Evolutionary conservation across 1,140 invertebrate genomes (phyloP).

Genomic region (Polypedilum pembai): DNA sequence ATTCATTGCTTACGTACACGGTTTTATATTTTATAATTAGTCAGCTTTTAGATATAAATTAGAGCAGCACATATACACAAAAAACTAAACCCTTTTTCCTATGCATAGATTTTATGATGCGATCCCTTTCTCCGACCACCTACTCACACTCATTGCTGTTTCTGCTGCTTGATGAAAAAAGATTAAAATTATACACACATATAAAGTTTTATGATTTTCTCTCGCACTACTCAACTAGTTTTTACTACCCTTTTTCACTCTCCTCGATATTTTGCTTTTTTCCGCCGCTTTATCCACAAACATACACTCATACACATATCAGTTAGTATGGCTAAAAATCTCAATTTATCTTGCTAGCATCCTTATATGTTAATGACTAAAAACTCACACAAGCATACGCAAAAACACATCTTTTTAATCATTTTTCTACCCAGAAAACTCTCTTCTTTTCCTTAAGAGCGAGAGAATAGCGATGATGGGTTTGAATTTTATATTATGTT

Average conservation of each 20-base stretch:
- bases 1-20: constrained; percentile 13
- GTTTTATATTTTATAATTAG: constrained; percentile 28
- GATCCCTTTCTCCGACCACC: neutral
- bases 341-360: neutral
- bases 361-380: neutral
- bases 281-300: neutral
- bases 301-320: neutral
- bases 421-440: neutral
- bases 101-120: constrained; percentile 12
- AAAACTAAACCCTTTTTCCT: constrained; percentile 25
- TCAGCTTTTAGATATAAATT: constrained; percentile 27
- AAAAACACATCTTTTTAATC: constrained; percentile 1
- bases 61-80: neutral
- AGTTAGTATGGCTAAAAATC: neutral
- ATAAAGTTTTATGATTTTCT: constrained; percentile 2
- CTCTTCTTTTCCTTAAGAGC: neutral
- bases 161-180: constrained; percentile 2
- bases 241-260: constrained; percentile 7
- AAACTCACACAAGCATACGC: neutral
- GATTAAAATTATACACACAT: constrained; percentile 7
- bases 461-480: no score
- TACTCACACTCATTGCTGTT: neutral
- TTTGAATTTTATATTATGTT: neutral
- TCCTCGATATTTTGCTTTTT: neutral
- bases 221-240: neutral